Evolutionary conservation across 2,888 invertebrate genomes (phyloP).

Genomic region (Pterobdella sp.): DNA sequence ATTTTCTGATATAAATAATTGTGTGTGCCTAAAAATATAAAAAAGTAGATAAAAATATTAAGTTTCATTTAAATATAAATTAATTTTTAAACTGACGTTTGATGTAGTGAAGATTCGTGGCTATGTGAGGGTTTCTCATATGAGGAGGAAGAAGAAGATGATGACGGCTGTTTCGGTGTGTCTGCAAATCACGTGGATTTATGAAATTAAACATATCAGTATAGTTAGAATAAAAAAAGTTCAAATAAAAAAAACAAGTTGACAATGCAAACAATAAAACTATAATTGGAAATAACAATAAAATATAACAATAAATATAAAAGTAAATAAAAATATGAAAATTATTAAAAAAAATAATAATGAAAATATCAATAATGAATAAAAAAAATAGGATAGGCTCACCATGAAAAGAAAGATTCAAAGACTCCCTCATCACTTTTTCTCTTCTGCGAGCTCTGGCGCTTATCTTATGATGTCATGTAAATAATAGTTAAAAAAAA

Average conservation of each 20-base stretch:
- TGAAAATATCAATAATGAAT: not conserved
- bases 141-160: too few relatives aligned
- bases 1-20: not conserved
- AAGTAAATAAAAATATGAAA: not conserved
- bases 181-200: too few relatives aligned
- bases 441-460: constrained; percentile 20
- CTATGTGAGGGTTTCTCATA: too few relatives aligned
- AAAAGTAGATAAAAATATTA: too few relatives aligned
- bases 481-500: not conserved
- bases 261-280: not conserved
- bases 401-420: not conserved
- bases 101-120: too few relatives aligned
- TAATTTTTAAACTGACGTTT: too few relatives aligned
- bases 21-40: too few relatives aligned
- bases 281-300: not conserved
- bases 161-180: too few relatives aligned
- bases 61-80: too few relatives aligned
- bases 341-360: not conserved
- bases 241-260: not conserved
- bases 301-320: not conserved
- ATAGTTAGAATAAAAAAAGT: not conserved
- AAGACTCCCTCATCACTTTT: constrained; percentile 9
- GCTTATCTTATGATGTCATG: not conserved
- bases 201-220: too few relatives aligned
- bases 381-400: not conserved